Percentiles rank a stretch among this genome's conserved stretches.
These are phyloP conservation scores for Halcyon malimbica DNA, from an alignment of 2,113 vertebrate genomes.

Conservation along the genomic window DNA sequence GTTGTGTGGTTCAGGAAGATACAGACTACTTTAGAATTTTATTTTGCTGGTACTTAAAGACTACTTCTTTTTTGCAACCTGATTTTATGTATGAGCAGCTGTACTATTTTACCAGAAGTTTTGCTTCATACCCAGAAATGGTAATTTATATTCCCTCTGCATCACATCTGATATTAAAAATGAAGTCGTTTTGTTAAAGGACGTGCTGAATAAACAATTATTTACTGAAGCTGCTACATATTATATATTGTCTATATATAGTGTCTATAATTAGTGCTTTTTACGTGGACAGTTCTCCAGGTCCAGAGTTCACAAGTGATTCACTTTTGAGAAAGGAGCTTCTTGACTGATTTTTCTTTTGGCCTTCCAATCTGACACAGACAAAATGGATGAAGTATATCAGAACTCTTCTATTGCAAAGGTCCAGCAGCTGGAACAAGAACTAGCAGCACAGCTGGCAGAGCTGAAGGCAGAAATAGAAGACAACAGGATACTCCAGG, in stretches of 20 bases:
- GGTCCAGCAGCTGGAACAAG: constrained; percentile 76
- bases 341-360: background rate
- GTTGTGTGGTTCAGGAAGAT: background rate
- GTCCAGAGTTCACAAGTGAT: background rate
- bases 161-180: background rate
- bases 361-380: background rate
- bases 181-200: background rate
- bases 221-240: background rate
- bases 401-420: constrained; percentile 74
- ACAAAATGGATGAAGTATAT: constrained; percentile 68
- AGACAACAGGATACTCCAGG: constrained; percentile 38
- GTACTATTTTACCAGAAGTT: background rate
- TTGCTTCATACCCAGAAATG: background rate
- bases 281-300: background rate
- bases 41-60: background rate
- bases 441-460: constrained; percentile 65
- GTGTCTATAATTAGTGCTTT: background rate
- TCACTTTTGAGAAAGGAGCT: background rate
- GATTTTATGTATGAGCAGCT: background rate
- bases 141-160: background rate
- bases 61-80: background rate
- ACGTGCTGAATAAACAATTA: background rate
- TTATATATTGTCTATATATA: background rate
- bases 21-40: background rate
- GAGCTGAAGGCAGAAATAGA: constrained; percentile 75